Evolutionary conservation across 1,140 invertebrate species (phyloP).

Genomic region (Drosophila ironensis): DNA sequence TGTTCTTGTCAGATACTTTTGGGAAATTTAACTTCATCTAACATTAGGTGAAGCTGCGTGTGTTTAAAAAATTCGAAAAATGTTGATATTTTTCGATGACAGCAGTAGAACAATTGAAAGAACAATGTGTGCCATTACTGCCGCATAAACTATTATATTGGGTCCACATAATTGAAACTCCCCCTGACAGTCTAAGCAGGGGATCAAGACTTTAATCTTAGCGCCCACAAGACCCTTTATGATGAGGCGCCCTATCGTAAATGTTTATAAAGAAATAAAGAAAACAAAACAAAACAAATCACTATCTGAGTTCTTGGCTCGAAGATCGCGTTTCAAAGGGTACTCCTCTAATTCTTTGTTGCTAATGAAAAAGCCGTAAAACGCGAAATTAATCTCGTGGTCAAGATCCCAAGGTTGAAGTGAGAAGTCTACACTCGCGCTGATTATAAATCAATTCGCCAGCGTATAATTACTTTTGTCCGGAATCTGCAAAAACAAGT

Average conservation of each 20-base stretch:
- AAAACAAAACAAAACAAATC: too few species aligned
- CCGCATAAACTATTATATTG: too few species aligned
- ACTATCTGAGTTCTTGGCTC: not conserved
- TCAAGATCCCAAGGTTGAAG: constrained; percentile 3
- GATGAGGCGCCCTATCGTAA: constrained; percentile 5
- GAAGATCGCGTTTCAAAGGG: not conserved
- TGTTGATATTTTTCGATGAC: too few species aligned
- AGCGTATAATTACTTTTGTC: constrained; percentile 9
- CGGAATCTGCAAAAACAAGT: not conserved
- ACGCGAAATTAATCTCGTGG: not conserved
- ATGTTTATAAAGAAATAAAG: not conserved
- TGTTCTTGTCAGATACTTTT: too few species aligned
- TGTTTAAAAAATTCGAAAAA: too few species aligned
- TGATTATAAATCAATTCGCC: constrained; percentile 24
- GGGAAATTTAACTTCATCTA: too few species aligned
- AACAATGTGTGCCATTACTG: too few species aligned
- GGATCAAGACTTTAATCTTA: constrained; percentile 1
- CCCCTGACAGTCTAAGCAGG: too few species aligned
- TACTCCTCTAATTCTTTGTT: not conserved
- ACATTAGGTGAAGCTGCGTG: too few species aligned
- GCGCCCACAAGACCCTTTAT: constrained; percentile 2
- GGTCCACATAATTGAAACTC: too few species aligned
- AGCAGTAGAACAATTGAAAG: too few species aligned
- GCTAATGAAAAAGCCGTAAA: constrained; percentile 1
- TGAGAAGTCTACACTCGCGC: not conserved